Evolutionary conservation across 1,140 invertebrate genomes (phyloP).

Genomic region (Bombus pascuorum): DNA sequence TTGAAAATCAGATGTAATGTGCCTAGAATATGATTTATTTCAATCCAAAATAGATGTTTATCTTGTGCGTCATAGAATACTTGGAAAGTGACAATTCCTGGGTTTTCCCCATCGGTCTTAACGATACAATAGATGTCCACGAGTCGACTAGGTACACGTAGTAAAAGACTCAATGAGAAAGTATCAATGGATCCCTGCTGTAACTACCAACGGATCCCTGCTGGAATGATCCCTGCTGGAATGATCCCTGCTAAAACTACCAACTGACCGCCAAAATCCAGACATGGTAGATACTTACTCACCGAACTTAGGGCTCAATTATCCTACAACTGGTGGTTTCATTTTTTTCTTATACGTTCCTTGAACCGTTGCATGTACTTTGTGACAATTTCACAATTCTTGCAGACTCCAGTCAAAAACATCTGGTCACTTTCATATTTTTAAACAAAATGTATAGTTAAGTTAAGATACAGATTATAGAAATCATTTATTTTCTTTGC

Average conservation of each 20-base stretch:
- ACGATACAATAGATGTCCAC: no score
- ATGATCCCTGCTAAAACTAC: conserved; percentile 45
- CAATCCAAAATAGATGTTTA: conserved; percentile 65
- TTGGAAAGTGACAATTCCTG: not conserved
- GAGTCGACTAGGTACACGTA: conserved; percentile 12
- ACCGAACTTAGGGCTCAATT: conserved; percentile 63
- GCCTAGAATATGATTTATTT: conserved; percentile 8
- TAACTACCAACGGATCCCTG: conserved; percentile 59
- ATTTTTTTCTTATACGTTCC: conserved; percentile 46
- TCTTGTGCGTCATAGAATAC: not conserved
- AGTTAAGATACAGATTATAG: no score
- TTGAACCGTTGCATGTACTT: no score
- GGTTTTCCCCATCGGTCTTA: conserved; percentile 1
- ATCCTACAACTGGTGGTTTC: conserved; percentile 68
- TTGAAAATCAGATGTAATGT: conserved; percentile 17
- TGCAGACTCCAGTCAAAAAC: accelerated
- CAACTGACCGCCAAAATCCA: conserved; percentile 54
- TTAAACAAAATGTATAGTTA: no score
- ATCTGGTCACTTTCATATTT: not conserved
- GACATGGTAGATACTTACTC: conserved; percentile 62
- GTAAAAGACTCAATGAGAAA: conserved; percentile 48
- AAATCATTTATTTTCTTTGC: no score
- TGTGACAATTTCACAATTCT: not conserved
- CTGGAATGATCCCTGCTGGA: conserved; percentile 47
- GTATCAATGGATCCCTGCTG: conserved; percentile 59